Base-by-base conservation (phyloP, 1,140 invertebrate genomes). In the Gerris buenoi region DNA sequence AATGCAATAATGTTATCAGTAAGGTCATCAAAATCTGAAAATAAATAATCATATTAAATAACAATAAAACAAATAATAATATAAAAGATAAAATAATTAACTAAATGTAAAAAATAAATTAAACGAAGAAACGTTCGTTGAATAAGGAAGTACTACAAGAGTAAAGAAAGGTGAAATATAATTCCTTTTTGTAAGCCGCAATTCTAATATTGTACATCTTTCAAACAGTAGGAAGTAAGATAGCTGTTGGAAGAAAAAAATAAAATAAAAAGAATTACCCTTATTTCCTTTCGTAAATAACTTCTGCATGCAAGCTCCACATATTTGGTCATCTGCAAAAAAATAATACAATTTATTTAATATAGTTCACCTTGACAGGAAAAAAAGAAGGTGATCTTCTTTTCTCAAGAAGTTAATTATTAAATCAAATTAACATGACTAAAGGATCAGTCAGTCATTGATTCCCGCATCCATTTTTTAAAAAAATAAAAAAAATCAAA, bases 1-100 rank as follows among this genome's bases (percentile, higher is more conserved):
- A 94, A 97, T 58, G 91, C 82, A 67, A 88, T 79, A 70, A 94
- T 77, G 18, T 46, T 46, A 76, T 88, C 85, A 72, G 82, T 86
- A 14, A 83, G 83, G 68, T 76, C 74, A 10, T 75, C 73, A 2
- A 76, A 64, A 74, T 89, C 86, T 77, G 78, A 76, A 74, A 74
- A 68, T 18, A 46, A 5, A 46, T 10, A 10, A 5, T 10, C 33
- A 46, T 18, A 46, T 5, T 46, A 46, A 10, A n/a, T n/a, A n/a
- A n/a, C n/a, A n/a, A n/a, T n/a, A n/a, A n/a, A n/a, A n/a, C n/a
- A n/a, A n/a, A n/a, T n/a, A n/a, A n/a, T n/a, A n/a, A n/a, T n/a
- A n/a, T n/a, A n/a, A n/a, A n/a, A n/a, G n/a, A n/a, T n/a, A n/a
- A n/a, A n/a, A n/a, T n/a, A n/a, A n/a, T n/a, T n/a, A n/a, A n/a